A percentile compares a stretch with the other conserved stretches of the same genome.
phyloP scores from a whole-genome alignment of 2,888 invertebrate species.

The Tachina fera region DNA sequence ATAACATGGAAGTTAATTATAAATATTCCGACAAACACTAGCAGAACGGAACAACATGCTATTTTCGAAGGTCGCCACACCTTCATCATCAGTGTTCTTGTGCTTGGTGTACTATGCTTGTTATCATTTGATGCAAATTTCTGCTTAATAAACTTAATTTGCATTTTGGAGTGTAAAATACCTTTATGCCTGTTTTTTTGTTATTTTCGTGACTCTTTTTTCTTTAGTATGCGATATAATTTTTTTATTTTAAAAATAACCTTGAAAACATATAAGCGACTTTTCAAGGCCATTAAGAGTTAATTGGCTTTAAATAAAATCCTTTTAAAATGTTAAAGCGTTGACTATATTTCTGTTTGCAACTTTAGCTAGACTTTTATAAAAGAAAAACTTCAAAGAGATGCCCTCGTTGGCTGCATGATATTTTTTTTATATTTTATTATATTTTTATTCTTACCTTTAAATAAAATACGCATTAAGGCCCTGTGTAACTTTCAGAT shows the following conservation, averaged over 20 bases:
- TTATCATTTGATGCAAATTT: too few species aligned
- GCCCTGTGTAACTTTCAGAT: background rate
- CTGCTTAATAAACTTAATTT: too few species aligned
- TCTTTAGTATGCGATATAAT: too few species aligned
- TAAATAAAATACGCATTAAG: background rate
- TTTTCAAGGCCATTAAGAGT: conserved; percentile 1
- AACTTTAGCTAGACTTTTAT: background rate
- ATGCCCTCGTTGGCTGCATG: background rate
- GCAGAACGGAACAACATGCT: too few species aligned
- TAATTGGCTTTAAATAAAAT: background rate
- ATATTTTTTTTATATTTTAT: background rate
- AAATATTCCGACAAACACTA: too few species aligned
- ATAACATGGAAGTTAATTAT: too few species aligned
- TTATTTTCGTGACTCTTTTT: too few species aligned
- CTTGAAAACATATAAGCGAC: background rate
- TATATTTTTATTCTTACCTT: conserved; percentile 19
- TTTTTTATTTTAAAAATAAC: background rate
- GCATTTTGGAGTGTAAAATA: too few species aligned
- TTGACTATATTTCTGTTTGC: background rate
- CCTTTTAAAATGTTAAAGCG: background rate
- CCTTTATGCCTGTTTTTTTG: too few species aligned
- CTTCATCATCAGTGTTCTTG: too few species aligned
- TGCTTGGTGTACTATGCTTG: too few species aligned
- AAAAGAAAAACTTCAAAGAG: conserved; percentile 1
- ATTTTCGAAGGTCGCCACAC: too few species aligned